phyloP scores from a whole-genome alignment of 1,140 invertebrate species.

The Lamellibrachia luymesi region DNA sequence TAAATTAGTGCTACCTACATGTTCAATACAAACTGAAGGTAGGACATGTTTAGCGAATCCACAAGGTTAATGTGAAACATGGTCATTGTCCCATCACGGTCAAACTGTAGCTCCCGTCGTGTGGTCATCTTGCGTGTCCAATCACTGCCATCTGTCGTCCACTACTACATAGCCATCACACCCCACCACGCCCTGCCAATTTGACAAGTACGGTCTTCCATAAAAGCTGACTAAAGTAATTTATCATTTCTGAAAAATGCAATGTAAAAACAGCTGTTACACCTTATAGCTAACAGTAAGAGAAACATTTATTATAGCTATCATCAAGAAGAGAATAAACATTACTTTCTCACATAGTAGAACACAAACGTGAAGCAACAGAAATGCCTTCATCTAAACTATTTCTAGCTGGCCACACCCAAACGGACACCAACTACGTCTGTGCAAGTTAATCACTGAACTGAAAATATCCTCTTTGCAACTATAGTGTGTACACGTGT shows the following conservation, averaged over 20 bases:
- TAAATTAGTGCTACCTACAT: neutral
- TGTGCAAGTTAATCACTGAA: neutral
- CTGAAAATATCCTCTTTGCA: neutral
- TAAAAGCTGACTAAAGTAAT: neutral
- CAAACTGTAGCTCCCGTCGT: neutral
- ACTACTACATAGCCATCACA: neutral
- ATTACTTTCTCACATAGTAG: neutral
- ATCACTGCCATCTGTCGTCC: no score
- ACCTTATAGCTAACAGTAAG: neutral
- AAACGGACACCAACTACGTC: neutral
- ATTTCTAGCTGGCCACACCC: neutral
- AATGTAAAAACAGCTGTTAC: neutral
- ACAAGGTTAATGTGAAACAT: neutral
- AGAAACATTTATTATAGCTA: neutral
- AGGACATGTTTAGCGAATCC: neutral
- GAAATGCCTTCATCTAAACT: constrained; percentile 5
- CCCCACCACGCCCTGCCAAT: neutral
- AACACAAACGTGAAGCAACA: neutral
- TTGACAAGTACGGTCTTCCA: neutral
- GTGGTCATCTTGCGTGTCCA: neutral
- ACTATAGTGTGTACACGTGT: neutral
- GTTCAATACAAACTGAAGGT: neutral
- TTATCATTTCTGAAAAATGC: neutral
- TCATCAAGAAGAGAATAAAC: neutral
- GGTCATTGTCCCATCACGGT: neutral